Conservation (phyloP, 2,113 vertebrate genomes). For the Ahaetulla prasina region DNA sequence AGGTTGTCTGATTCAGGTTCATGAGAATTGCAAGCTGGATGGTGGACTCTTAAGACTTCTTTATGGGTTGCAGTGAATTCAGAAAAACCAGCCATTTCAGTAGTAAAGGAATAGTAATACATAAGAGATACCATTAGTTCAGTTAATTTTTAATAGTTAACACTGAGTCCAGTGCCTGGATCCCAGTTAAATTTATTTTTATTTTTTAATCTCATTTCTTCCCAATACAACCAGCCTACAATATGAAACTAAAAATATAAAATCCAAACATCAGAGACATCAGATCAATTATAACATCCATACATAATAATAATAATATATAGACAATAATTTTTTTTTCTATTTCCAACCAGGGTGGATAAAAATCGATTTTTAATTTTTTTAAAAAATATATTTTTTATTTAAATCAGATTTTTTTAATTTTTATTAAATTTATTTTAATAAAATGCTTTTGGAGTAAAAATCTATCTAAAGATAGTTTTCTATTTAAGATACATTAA, state of each 20-base stretch:
- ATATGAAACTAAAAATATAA: background rate
- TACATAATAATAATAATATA: background rate
- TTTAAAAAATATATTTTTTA: too few species aligned
- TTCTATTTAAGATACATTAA: too few species aligned
- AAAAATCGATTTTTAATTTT: too few species aligned
- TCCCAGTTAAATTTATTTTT: background rate
- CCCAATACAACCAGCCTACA: background rate
- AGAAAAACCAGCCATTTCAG: background rate
- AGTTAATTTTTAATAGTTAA: background rate
- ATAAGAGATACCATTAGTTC: background rate
- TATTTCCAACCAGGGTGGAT: background rate
- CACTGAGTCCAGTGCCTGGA: background rate
- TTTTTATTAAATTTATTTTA: too few species aligned
- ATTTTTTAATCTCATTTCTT: background rate
- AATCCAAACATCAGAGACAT: background rate
- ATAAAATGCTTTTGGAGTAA: too few species aligned
- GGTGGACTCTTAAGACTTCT: background rate
- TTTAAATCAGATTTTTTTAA: too few species aligned
- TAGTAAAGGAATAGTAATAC: background rate
- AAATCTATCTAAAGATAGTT: too few species aligned
- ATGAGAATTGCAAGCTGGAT: background rate
- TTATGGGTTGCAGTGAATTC: background rate
- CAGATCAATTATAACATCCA: background rate
- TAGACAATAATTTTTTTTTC: background rate
- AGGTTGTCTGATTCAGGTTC: background rate